Evolutionary conservation across 2,797 vertebrate genomes (phyloP).

Genomic region (Pelodytes ibericus): DNA sequence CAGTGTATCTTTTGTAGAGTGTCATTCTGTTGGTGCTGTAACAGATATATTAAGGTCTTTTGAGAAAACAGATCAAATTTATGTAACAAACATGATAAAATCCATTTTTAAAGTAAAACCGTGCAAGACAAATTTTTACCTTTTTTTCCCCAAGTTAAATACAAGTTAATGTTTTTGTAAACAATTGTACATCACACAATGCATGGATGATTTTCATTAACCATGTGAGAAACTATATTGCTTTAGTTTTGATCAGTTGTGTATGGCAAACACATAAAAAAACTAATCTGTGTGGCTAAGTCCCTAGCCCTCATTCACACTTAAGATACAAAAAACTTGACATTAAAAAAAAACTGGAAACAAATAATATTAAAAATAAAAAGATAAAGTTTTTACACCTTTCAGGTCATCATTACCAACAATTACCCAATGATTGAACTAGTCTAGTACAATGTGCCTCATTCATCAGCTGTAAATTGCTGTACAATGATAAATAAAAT

Average conservation of each 20-base stretch:
- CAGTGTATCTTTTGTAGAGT: conserved; percentile 55
- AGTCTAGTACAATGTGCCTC: conserved; percentile 91
- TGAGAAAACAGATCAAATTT: conserved; percentile 30
- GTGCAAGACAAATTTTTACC: conserved; percentile 58
- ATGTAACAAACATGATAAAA: conserved; percentile 56
- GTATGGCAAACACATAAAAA: conserved; percentile 69
- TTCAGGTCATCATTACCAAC: conserved; percentile 88
- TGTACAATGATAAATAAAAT: conserved; percentile 82
- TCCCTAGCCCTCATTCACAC: conserved; percentile 76
- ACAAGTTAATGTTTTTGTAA: conserved; percentile 80
- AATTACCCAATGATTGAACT: conserved; percentile 83
- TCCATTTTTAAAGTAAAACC: conserved; percentile 60
- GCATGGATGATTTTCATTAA: conserved; percentile 77
- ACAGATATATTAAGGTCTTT: conserved; percentile 30
- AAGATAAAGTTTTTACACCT: conserved; percentile 79
- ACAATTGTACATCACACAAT: conserved; percentile 79
- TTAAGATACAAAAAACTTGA: conserved; percentile 55
- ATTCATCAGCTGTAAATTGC: conserved; percentile 90
- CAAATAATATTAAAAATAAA: conserved; percentile 59
- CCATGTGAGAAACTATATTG: conserved; percentile 81
- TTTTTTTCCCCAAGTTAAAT: conserved; percentile 54
- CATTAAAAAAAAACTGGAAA: conserved; percentile 18
- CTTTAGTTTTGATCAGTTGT: conserved; percentile 75
- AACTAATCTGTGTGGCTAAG: conserved; percentile 71
- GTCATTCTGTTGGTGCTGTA: conserved; percentile 21